Evolutionary conservation across 2,888 invertebrate species (phyloP), one percentile per base, ranked within the genome.

Genomic region (Tethea ocularis): DNA sequence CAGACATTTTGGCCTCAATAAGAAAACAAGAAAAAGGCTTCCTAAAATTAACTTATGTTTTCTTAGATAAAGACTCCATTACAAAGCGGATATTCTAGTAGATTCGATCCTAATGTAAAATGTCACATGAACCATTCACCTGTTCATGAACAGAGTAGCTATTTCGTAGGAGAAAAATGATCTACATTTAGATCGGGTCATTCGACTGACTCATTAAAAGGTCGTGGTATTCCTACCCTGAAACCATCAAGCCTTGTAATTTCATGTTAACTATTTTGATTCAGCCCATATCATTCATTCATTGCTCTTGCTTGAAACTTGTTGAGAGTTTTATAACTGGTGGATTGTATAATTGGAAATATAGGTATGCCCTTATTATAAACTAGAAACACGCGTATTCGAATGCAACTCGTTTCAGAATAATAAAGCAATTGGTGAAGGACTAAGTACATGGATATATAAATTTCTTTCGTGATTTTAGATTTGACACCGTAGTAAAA

Each of bases 241-340:
- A 20, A 46, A n/a, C 46, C n/a, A n/a, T n/a, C 17, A 7, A 46
- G 46, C 46, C 20, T 46, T 15, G 20, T 46, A 20, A 20, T 46
- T 46, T 20, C 46, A 46, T 46, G 46, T 20, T 46, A 5, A 1
- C 46, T 20, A 20, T 20, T 46, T 29, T 22, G 38, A 33, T 55
- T 55, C 36, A 33, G 11, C 38, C 55, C 53, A n/a, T n/a, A n/a
- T n/a, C n/a, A n/a, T n/a, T n/a, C n/a, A n/a, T n/a, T n/a, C n/a
- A 59, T 59, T 61, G 60, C 20, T 46, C 46, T 10, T 46, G 20
- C 10, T 46, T 10, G 20, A 46, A 20, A 20, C 46, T 46, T 46
- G 46, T 46, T 46, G 20, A 46, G 46, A 17, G 8, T 10, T 46
- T 15, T 20, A 46, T 20, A 46, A n/a, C n/a, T n/a, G n/a, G n/a